A percentile compares a stretch with the other conserved stretches of the same genome.
phyloP scores from a whole-genome alignment of 2,888 invertebrate species.

The Leucania comma region DNA sequence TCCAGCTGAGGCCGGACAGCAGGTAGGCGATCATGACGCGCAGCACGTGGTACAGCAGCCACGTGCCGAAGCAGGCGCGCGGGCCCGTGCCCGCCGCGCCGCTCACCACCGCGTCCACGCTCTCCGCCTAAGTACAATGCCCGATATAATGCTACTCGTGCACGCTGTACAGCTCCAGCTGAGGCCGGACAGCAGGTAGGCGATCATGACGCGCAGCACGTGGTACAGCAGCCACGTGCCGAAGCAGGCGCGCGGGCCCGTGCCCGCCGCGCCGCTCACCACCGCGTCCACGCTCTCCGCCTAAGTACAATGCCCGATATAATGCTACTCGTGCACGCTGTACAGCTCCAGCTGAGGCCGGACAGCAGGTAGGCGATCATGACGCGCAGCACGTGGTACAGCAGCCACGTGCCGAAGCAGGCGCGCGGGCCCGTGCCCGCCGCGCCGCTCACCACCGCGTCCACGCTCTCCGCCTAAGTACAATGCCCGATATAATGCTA shows the following conservation, averaged over 20 bases:
- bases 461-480: too few species aligned
- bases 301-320: conserved; percentile 79
- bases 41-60: conserved; percentile 98
- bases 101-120: conserved; percentile 93
- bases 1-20: conserved; percentile 98
- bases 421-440: too few species aligned
- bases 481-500: too few species aligned
- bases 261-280: conserved; percentile 77
- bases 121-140: conserved; percentile 93
- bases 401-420: too few species aligned
- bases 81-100: conserved; percentile 76
- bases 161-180: conserved; percentile 98
- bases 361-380: too few species aligned
- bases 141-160: conserved; percentile 94
- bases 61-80: conserved; percentile 96
- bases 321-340: too few species aligned
- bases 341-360: too few species aligned
- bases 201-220: conserved; percentile 97
- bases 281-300: conserved; percentile 97
- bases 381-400: too few species aligned
- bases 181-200: conserved; percentile 98
- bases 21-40: conserved; percentile 98
- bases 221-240: conserved; percentile 99
- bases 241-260: conserved; percentile 93
- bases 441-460: too few species aligned